These are phyloP conservation scores for Stomatorhinus walkeri DNA, from an alignment of 2,797 vertebrate species.

Conservation along the genomic window DNA sequence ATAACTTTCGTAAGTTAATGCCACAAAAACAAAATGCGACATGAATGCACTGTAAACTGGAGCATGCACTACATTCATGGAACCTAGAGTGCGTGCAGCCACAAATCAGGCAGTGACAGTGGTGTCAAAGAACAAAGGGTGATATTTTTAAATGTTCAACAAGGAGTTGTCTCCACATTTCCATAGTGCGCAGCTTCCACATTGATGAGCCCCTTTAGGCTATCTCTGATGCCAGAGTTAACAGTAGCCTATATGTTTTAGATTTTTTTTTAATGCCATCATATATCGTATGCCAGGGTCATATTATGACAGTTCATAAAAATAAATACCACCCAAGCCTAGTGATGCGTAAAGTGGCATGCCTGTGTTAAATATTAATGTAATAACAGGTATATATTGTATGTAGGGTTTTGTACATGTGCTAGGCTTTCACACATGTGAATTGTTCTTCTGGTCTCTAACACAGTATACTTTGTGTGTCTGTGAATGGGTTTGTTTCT, in stretches of 20 bases:
- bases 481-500: constrained; percentile 17
- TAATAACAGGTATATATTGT: neutral
- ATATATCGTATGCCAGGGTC: neutral
- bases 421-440: neutral
- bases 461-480: neutral
- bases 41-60: neutral
- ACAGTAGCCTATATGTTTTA: neutral
- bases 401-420: neutral
- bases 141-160: neutral
- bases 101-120: neutral
- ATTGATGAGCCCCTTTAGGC: neutral
- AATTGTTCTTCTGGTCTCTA: neutral
- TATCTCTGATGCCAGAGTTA: neutral
- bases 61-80: neutral
- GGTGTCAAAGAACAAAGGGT: neutral
- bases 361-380: neutral
- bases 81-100: neutral
- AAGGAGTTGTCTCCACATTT: neutral
- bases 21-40: neutral
- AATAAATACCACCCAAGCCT: neutral
- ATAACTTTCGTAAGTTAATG: neutral
- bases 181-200: neutral
- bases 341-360: neutral
- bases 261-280: neutral
- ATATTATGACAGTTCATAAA: neutral